These are phyloP conservation scores for Peromyscus melanophrys DNA, from an alignment of 2,797 vertebrate species.

Conservation along the genomic window DNA sequence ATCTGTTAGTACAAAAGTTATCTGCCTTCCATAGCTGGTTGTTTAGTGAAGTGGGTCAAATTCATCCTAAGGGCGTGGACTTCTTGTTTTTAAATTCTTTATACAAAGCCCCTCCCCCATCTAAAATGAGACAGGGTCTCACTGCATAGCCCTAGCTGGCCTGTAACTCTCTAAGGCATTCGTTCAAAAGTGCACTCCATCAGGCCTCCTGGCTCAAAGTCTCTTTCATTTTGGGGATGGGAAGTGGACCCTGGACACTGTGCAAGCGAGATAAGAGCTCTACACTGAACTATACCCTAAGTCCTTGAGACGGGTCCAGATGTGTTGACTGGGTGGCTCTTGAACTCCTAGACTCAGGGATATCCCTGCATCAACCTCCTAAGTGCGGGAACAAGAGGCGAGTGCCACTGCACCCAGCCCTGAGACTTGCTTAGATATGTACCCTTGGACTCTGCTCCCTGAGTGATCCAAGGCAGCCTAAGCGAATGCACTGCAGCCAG, in stretches of 20 bases:
- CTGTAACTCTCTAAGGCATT: neutral
- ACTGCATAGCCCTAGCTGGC: neutral
- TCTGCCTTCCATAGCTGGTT: no score
- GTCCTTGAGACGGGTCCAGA: neutral
- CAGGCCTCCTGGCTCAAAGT: neutral
- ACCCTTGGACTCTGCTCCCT: fast-evolving
- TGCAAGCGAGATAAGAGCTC: neutral
- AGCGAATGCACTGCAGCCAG: no score
- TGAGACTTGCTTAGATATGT: neutral
- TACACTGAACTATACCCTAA: neutral
- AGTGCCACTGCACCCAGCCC: neutral
- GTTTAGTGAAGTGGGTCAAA: neutral
- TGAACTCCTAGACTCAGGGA: neutral
- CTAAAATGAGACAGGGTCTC: neutral
- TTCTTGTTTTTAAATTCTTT: neutral
- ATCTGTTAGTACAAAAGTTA: neutral
- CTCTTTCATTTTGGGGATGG: neutral
- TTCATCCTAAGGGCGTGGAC: neutral
- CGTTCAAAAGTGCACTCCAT: neutral
- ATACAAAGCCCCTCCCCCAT: neutral
- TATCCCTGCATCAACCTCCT: neutral
- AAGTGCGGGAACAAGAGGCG: no score
- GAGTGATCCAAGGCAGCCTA: neutral
- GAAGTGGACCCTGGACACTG: neutral
- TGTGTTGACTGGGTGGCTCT: neutral